Conservation (phyloP, 2,113 vertebrate genomes). For the Tychaedon coryphoeus region DNA sequence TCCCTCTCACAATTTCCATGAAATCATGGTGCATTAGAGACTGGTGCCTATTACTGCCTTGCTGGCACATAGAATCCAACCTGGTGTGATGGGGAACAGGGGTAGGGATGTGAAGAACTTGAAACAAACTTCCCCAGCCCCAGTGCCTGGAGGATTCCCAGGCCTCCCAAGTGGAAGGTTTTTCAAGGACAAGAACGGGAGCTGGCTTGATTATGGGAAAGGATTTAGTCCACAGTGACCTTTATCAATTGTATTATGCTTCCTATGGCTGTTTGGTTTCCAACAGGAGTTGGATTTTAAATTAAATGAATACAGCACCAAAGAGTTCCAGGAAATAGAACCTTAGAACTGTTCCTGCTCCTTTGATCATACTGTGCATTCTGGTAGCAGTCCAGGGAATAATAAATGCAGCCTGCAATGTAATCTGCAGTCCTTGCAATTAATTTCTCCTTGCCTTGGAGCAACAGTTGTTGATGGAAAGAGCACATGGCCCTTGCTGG, state of each 20-base stretch:
- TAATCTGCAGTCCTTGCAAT: neutral
- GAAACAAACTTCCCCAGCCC: neutral
- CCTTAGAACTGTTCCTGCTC: neutral
- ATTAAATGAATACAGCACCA: neutral
- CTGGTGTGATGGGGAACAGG: neutral
- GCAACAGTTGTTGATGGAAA: neutral
- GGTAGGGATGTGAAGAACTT: neutral
- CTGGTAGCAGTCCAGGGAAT: neutral
- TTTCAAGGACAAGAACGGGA: neutral
- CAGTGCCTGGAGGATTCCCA: neutral
- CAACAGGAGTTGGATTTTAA: neutral
- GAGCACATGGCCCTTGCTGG: neutral
- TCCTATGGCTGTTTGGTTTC: neutral
- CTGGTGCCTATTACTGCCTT: neutral
- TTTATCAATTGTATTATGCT: neutral
- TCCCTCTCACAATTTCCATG: neutral
- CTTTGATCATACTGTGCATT: neutral
- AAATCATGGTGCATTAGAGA: neutral
- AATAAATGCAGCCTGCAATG: neutral
- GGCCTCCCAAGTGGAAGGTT: neutral
- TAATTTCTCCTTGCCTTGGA: neutral
- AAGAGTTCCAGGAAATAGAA: slow-evolving; percentile 10
- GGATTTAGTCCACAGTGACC: neutral
- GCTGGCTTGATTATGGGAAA: neutral
- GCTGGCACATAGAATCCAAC: rapidly evolving